These are phyloP conservation scores for Boloria selene DNA, from an alignment of 2,888 invertebrate species.

Conservation along the genomic window DNA sequence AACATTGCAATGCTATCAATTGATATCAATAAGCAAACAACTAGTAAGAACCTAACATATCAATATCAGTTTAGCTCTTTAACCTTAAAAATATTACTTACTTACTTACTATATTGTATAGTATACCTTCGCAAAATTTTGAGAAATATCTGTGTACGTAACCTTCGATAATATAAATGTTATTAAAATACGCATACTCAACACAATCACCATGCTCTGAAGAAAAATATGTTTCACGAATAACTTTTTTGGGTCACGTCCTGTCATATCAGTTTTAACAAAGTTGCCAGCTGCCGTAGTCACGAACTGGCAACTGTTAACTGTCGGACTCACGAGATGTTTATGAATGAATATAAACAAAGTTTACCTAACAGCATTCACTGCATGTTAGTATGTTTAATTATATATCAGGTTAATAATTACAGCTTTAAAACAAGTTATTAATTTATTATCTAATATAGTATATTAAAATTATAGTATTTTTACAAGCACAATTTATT, in stretches of 20 bases:
- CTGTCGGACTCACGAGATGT: constrained; percentile 21
- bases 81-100: too few relatives aligned
- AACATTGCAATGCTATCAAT: neutral
- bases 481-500: too few relatives aligned
- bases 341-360: constrained; percentile 18
- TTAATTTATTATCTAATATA: too few relatives aligned
- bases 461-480: too few relatives aligned
- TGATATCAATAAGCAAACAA: neutral
- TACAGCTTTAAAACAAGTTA: neutral
- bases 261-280: constrained; percentile 25
- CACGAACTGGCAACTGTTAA: constrained; percentile 21
- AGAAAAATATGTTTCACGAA: constrained; percentile 14
- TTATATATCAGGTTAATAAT: neutral
- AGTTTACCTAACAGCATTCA: neutral
- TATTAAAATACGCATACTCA: neutral
- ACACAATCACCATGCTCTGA: neutral
- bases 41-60: too few relatives aligned
- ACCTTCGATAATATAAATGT: too few relatives aligned
- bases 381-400: constrained; percentile 7
- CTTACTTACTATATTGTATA: too few relatives aligned
- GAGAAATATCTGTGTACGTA: too few relatives aligned
- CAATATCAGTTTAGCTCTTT: too few relatives aligned
- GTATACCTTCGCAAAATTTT: too few relatives aligned
- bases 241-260: constrained; percentile 18
- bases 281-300: constrained; percentile 21